Base-by-base conservation (phyloP, 2,888 invertebrate genomes). In the Spatulosminthurus flaviceps region DNA sequence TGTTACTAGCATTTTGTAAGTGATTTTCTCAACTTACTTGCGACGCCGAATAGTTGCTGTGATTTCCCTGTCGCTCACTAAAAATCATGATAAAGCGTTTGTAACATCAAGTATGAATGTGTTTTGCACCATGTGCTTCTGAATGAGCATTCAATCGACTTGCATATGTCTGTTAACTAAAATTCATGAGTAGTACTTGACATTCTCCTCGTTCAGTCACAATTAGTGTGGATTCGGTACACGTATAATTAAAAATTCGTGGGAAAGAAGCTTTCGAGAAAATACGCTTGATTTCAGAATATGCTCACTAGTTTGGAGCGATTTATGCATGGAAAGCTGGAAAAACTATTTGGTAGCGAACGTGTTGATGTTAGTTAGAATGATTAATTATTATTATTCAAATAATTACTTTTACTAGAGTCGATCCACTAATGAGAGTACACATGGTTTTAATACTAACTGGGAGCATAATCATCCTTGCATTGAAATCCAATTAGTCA, bases 401-500 rank as follows among this genome's bases (percentile, higher is more conserved):
- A 11, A 19, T 51, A n/a, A 13, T 51, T 51, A n/a, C 51, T 51
- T 4, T n/a, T n/a, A n/a, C 9, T 11, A 19, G 16, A 5, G 51
- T 19, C 5, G 51, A 51, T 51, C 51, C 19, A 4, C 51, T 51
- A 51, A 51, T 51, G 51, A 51, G 51, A n/a, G n/a, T 51, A 19
- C 5, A 2, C 51, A 51, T 51, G 51, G 51, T 51, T 51, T 51
- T 51, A 51, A 51, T 51, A 51, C 16, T 51, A 51, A 51, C 51
- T 51, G 51, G 51, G n/a, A 51, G 51, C n/a, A n/a, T 51, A 51
- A 51, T 51, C n/a, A 51, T 51, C 51, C 51, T 2, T 51, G 51
- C 51, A 51, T 51, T 66, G 66, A 66, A 66, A 66, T 66, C 66
- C 66, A 66, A 66, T 66, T 66, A 66, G 66, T 66, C 28, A 24